phyloP scores from a whole-genome alignment of 2,113 vertebrate genomes.

The Dipodomys ordii region DNA sequence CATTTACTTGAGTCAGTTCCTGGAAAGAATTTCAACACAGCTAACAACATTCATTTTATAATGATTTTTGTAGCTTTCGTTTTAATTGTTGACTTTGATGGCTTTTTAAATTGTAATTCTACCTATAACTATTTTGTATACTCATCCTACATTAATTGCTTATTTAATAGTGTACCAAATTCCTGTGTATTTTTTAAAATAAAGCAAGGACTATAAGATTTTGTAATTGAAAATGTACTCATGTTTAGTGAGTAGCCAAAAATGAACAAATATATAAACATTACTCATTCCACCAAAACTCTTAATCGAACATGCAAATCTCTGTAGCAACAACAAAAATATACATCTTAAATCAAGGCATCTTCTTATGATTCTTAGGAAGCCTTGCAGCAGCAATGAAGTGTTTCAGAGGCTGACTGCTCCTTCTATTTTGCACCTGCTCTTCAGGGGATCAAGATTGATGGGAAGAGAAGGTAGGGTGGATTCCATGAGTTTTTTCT shows the following conservation, averaged over 20 bases:
- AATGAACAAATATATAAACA: neutral
- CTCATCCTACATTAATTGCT: neutral
- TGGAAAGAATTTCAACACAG: neutral
- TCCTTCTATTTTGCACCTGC: conserved; percentile 51
- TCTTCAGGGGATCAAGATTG: conserved; percentile 67
- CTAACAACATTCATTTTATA: conserved; percentile 32
- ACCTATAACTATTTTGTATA: neutral
- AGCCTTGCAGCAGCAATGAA: conserved; percentile 15
- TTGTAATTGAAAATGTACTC: conserved; percentile 11
- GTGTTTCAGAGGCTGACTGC: neutral
- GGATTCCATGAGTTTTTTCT: conserved; percentile 70
- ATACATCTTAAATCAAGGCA: neutral
- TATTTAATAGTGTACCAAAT: neutral
- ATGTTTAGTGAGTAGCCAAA: neutral
- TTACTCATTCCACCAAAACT: neutral
- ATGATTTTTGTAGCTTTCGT: conserved; percentile 36
- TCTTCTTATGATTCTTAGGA: neutral
- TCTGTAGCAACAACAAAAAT: neutral
- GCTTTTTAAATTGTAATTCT: conserved; percentile 6
- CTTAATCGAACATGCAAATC: no score
- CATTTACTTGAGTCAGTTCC: conserved; percentile 49
- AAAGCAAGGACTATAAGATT: neutral
- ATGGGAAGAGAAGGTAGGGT: conserved; percentile 11
- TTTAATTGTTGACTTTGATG: conserved; percentile 28
- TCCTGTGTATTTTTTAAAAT: neutral